phyloP scores from a whole-genome alignment of 37 sponge, comb jelly and placozoan genomes.

The Diacarnus erythraeanus region DNA sequence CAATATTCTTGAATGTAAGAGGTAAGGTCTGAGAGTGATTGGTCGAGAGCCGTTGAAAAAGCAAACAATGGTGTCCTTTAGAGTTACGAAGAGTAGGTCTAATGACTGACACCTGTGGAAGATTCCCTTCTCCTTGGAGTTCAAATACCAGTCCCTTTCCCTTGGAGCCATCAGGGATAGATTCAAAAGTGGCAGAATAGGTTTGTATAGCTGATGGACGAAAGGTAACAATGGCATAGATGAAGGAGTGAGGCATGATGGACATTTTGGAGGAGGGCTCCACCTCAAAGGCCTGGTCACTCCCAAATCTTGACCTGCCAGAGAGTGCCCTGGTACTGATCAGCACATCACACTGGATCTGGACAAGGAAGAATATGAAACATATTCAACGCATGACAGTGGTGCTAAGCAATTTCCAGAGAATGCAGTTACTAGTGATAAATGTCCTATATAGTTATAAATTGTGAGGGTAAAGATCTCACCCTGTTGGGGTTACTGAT shows the following conservation, averaged over 20 bases:
- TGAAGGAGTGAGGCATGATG: slow-evolving; percentile 81
- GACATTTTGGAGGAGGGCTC: slow-evolving; percentile 75
- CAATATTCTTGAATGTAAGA: slow-evolving; percentile 74
- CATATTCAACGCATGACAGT: background rate
- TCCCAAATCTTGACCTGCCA: slow-evolving; percentile 29
- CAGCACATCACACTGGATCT: slow-evolving; percentile 91
- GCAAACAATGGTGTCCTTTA: slow-evolving; percentile 67
- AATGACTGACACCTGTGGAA: slow-evolving; percentile 84
- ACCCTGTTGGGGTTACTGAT: slow-evolving; percentile 89
- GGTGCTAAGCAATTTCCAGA: background rate
- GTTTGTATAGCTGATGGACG: slow-evolving; percentile 89
- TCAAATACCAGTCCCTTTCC: slow-evolving; percentile 80
- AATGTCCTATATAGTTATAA: no score
- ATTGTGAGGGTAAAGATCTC: no score
- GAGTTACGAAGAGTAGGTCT: slow-evolving; percentile 69
- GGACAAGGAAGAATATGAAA: background rate
- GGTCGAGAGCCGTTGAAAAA: slow-evolving; percentile 79
- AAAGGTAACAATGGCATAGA: slow-evolving; percentile 89
- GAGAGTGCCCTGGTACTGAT: slow-evolving; percentile 21
- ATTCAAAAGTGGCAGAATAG: slow-evolving; percentile 76
- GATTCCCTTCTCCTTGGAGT: slow-evolving; percentile 93
- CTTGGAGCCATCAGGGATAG: slow-evolving; percentile 54
- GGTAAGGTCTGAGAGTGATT: slow-evolving; percentile 70
- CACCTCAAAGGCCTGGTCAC: slow-evolving; percentile 78
- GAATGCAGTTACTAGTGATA: no score